Evolutionary conservation across 2,113 vertebrate genomes (phyloP).

Genomic region (Carollia perspicillata): DNA sequence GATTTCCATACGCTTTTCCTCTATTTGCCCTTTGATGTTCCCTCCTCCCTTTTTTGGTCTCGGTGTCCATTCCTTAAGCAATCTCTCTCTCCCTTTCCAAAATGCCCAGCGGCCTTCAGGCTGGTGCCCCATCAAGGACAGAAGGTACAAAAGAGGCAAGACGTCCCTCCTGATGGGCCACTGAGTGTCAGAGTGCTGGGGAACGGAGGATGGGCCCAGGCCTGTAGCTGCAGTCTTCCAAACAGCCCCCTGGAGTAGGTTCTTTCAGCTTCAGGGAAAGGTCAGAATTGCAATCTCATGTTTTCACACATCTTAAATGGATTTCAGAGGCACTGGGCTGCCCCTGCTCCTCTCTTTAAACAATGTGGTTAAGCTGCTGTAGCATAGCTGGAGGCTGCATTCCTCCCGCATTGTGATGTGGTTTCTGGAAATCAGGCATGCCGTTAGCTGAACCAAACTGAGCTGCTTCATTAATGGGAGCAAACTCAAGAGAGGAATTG

Average conservation of each 20-base stretch:
- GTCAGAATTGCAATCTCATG: slow-evolving; percentile 66
- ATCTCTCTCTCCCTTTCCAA: not conserved
- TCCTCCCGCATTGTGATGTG: slow-evolving; percentile 73
- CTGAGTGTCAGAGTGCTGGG: not conserved
- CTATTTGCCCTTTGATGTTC: not conserved
- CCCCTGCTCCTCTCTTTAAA: slow-evolving; percentile 55
- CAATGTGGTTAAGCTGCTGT: slow-evolving; percentile 72
- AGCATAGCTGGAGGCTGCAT: slow-evolving; percentile 48
- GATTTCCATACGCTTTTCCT: not conserved
- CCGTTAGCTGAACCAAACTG: slow-evolving; percentile 73
- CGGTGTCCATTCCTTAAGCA: not conserved
- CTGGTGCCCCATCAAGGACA: not conserved
- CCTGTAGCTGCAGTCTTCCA: slow-evolving; percentile 35
- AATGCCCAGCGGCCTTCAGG: not conserved
- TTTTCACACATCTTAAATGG: slow-evolving; percentile 74
- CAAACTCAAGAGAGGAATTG: slow-evolving; percentile 73
- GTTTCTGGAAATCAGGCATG: slow-evolving; percentile 76
- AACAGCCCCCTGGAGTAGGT: not conserved
- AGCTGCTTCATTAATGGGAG: slow-evolving; percentile 76
- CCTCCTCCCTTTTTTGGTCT: not conserved
- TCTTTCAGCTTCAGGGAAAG: slow-evolving; percentile 58
- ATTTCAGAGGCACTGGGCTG: slow-evolving; percentile 66
- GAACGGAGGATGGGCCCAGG: not conserved
- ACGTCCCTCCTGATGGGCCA: not conserved
- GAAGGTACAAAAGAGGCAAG: not conserved